Conservation (phyloP, 2,113 vertebrate genomes). For the Gallinago undulata region DNA sequence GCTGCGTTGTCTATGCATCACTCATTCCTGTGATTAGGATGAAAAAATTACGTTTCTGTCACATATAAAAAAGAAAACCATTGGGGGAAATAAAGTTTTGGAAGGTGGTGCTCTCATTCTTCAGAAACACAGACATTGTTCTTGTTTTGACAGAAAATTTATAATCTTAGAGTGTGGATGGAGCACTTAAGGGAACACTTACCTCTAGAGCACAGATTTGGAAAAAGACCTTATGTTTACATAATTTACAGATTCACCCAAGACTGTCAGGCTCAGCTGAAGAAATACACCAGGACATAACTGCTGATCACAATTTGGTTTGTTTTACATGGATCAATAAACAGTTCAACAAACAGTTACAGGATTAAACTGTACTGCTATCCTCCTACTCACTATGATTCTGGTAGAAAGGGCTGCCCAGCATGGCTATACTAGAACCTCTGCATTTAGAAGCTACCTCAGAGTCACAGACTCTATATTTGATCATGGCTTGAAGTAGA, state of each 20-base stretch:
- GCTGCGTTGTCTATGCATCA: not conserved
- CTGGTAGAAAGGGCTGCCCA: not conserved
- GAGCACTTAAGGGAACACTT: not conserved
- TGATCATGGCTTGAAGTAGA: not conserved
- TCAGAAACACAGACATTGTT: not conserved
- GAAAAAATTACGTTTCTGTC: not conserved
- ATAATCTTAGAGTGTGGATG: not conserved
- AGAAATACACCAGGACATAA: not conserved
- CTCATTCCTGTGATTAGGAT: not conserved
- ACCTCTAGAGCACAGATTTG: not conserved
- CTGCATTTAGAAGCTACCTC: not conserved
- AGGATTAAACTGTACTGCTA: not conserved
- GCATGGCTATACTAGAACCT: not conserved
- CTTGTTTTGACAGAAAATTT: not conserved
- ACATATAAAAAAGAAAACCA: not conserved
- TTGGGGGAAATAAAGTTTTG: not conserved
- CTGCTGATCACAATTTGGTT: not conserved
- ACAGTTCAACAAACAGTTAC: not conserved
- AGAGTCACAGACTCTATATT: not conserved
- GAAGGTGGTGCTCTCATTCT: not conserved
- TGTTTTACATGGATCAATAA: not conserved
- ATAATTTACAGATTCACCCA: not conserved
- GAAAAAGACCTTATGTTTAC: not conserved
- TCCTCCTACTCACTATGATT: not conserved
- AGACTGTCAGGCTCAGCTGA: not conserved